Percentiles rank a stretch among this genome's conserved stretches.
These are phyloP conservation scores for Hemistola chrysoprasaria DNA, from an alignment of 2,888 invertebrate genomes.

Conservation along the genomic window DNA sequence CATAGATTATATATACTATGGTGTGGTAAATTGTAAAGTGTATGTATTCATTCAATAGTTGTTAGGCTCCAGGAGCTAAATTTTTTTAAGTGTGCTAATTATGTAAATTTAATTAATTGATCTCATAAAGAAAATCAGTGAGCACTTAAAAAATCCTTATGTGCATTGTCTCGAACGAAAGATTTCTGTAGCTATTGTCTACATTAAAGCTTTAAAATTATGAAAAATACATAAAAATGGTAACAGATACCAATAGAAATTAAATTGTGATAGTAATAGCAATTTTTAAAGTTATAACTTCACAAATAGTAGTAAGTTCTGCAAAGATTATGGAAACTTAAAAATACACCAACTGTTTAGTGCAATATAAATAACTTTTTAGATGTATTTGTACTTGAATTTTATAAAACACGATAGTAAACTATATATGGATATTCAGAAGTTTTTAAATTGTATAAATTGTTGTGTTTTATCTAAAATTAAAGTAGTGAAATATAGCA, in stretches of 20 bases:
- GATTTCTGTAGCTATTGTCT: constrained; percentile 15
- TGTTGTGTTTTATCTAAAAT: constrained; percentile 53
- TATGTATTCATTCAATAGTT: constrained; percentile 36
- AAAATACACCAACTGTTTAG: constrained; percentile 27
- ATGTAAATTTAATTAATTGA: constrained; percentile 50
- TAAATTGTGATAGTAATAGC: constrained; percentile 45
- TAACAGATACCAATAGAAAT: constrained; percentile 38
- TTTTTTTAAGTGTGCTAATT: constrained; percentile 43
- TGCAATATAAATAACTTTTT: constrained; percentile 28
- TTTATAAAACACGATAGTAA: constrained; percentile 16
- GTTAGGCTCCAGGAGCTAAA: constrained; percentile 55
- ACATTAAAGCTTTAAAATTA: constrained; percentile 28
- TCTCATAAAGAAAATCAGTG: constrained; percentile 55
- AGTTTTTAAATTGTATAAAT: constrained; percentile 50
- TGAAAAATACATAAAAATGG: constrained; percentile 37
- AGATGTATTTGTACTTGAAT: constrained; percentile 20
- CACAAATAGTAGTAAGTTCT: constrained; percentile 36
- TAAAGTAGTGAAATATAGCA: constrained; percentile 18
- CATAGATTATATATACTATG: too few relatives aligned
- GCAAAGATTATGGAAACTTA: constrained; percentile 42
- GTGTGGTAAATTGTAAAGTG: constrained; percentile 49
- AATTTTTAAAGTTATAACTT: constrained; percentile 35
- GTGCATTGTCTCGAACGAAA: constrained; percentile 37
- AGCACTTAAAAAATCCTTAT: constrained; percentile 33
- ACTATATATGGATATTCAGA: constrained; percentile 27